Evolutionary conservation across 2,888 invertebrate species (phyloP), one percentile per base, ranked within the genome.

Genomic region (Luperina testacea): DNA sequence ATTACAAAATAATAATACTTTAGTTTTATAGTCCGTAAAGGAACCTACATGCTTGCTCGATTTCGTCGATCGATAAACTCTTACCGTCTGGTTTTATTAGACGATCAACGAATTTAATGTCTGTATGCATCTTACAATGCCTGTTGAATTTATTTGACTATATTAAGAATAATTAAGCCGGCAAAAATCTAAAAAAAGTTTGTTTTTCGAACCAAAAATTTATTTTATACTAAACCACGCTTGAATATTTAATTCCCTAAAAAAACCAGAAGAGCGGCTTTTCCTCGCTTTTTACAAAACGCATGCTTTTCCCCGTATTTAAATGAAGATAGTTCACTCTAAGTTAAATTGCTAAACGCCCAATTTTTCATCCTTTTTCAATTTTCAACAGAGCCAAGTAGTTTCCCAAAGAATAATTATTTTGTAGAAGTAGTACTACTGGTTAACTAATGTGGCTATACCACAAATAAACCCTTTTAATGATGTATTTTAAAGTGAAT

Each of bases 271-370:
- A 89, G 92, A 91, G 95, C 95, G 95, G 93, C 96, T 96, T 96
- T 96, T 96, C 96, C 96, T 96, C 90, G 96, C 96, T 96, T 95
- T 93, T 95, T 95, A 95, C 94, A 91, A 86, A 77, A 77, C 83
- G 82, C 84, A 90, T 87, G 87, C 77, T 71, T 78, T 69, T 74
- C 81, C 82, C 70, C 63, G 63, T 69, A 78, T 61, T 78, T 65
- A 57, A 5, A 68, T 42, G 13, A 80, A 87, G 87, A 86, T 84
- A 83, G 83, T 86, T 86, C 84, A 87, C 82, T 85, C 85, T 72
- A 38, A 68, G 17, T 53, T 7, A 72, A n/a, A 27, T 27, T n/a
- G 27, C 15, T 32, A 11, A n/a, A 42, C 2, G 51, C 11, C 42
- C 42, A 3, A 61, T 38, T 3, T 59, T 20, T 17, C 15, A 15